phyloP scores from a whole-genome alignment of 1,140 invertebrate species.

The Pissodes strobi region DNA sequence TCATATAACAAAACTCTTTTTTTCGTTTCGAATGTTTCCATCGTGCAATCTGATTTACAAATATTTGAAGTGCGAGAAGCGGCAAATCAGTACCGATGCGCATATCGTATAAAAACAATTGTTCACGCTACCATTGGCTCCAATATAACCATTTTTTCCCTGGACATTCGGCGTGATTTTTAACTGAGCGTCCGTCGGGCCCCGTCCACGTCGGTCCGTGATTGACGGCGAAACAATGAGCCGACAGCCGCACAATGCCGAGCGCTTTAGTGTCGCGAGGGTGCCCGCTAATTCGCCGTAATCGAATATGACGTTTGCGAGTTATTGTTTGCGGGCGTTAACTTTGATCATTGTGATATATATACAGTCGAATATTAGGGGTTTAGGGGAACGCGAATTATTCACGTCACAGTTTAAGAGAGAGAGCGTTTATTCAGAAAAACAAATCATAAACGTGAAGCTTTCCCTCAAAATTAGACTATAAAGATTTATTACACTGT shows the following conservation, averaged over 20 bases:
- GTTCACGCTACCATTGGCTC: neutral
- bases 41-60: too few species aligned
- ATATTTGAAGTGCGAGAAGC: too few species aligned
- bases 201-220: neutral
- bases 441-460: too few species aligned
- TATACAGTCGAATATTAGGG: neutral
- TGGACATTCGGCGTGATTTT: conserved; percentile 9
- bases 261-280: conserved; percentile 8
- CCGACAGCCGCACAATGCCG: neutral
- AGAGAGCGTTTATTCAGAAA: too few species aligned
- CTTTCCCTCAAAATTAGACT: too few species aligned
- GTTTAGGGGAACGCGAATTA: too few species aligned
- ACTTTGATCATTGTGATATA: neutral
- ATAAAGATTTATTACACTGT: too few species aligned
- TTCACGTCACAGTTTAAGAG: too few species aligned
- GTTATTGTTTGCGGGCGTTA: neutral
- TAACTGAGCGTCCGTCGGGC: neutral
- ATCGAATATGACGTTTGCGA: conserved; percentile 6
- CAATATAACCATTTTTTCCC: conserved; percentile 8
- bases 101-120: too few species aligned
- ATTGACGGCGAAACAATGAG: conserved; percentile 8
- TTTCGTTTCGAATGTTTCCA: too few species aligned
- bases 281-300: conserved; percentile 7
- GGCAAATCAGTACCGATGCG: too few species aligned
- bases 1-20: too few species aligned